phyloP scores from a whole-genome alignment of 2,113 vertebrate genomes.

The Rhinolophus ferrumequinum region DNA sequence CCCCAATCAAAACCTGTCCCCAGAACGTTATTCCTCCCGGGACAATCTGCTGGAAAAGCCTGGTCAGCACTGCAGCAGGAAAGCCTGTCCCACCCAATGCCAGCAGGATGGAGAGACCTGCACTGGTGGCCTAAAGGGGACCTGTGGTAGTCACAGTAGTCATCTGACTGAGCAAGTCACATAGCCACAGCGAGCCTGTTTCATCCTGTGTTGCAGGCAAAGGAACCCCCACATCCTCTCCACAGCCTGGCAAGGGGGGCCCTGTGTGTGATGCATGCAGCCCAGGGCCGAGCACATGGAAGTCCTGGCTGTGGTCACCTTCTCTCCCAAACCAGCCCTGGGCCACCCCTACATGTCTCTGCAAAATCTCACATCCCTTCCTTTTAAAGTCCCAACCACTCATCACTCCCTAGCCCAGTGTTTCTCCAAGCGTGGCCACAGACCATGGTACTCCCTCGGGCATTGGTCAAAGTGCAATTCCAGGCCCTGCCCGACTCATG shows the following conservation, averaged over 20 bases:
- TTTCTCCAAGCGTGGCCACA: background rate
- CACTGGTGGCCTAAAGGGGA: rapidly evolving
- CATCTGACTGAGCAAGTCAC: rapidly evolving
- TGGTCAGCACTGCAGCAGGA: rapidly evolving
- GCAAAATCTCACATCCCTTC: too few species aligned
- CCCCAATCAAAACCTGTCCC: background rate
- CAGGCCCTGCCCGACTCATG: background rate
- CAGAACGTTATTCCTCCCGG: rapidly evolving
- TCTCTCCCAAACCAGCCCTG: background rate
- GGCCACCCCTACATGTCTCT: background rate
- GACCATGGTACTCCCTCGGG: rapidly evolving
- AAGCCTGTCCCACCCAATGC: background rate
- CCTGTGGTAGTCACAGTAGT: rapidly evolving
- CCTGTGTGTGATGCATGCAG: rapidly evolving
- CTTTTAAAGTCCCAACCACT: background rate
- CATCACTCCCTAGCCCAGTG: rapidly evolving
- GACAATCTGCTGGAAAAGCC: background rate
- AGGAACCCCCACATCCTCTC: background rate
- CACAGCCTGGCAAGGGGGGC: background rate
- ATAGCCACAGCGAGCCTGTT: background rate
- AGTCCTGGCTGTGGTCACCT: rapidly evolving
- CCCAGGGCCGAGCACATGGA: rapidly evolving
- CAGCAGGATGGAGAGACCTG: rapidly evolving
- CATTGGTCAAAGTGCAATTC: background rate
- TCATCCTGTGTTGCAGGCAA: background rate